Conservation (phyloP, 2,888 invertebrate species). For the Bombylius discolor region DNA sequence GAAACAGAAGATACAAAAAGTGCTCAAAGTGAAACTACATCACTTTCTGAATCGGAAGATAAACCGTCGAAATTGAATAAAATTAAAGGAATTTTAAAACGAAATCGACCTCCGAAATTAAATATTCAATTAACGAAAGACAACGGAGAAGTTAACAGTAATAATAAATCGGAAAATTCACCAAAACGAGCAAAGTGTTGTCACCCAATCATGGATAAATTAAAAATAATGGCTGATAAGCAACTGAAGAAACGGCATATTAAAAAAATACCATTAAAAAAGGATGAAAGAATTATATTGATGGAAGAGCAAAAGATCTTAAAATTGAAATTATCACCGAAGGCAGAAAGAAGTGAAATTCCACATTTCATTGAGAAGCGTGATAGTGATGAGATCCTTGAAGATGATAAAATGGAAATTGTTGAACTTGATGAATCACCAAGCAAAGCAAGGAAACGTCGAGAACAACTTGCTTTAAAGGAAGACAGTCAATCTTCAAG, state of each 20-base stretch:
- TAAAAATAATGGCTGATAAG: conserved; percentile 50
- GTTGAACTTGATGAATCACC: conserved; percentile 36
- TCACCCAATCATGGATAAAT: conserved; percentile 50
- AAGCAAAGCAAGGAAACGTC: conserved; percentile 27
- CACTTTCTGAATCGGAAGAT: conserved; percentile 32
- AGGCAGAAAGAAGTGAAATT: conserved; percentile 41
- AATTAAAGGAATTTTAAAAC: conserved; percentile 42
- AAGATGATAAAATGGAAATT: conserved; percentile 33
- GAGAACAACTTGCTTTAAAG: not conserved
- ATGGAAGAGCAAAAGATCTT: conserved; percentile 45
- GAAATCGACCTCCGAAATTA: conserved; percentile 17
- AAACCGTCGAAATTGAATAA: conserved; percentile 27
- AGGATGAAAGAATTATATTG: conserved; percentile 38
- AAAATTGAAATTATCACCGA: conserved; percentile 47
- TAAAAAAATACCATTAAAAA: conserved; percentile 29
- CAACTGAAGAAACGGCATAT: conserved; percentile 40
- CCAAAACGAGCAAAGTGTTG: conserved; percentile 42
- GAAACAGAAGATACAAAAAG: conserved; percentile 21
- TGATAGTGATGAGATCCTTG: conserved; percentile 34
- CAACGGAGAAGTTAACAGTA: not conserved
- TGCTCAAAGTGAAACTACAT: conserved; percentile 25
- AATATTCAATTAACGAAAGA: not conserved
- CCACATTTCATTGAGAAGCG: conserved; percentile 36
- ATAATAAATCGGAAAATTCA: conserved; percentile 22
- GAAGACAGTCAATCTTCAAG: conserved; percentile 14